Evolutionary conservation across 2,888 invertebrate genomes (phyloP).

Genomic region (Gibbula magus): DNA sequence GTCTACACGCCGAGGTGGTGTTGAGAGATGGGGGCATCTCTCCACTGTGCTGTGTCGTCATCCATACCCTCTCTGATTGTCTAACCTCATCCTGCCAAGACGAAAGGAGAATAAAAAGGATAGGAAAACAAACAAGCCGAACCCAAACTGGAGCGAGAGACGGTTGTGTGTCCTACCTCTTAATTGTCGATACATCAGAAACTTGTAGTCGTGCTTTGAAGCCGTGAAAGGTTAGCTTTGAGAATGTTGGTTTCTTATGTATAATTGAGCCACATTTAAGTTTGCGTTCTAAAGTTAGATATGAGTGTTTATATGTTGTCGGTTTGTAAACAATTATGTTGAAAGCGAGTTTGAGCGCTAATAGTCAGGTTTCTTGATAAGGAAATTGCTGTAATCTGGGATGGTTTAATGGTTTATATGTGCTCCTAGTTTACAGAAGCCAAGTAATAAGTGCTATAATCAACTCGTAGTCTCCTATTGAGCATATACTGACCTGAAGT

Average conservation of each 20-base stretch:
- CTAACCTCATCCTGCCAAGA: not conserved
- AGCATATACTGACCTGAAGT: too few species aligned
- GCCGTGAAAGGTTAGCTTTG: not conserved
- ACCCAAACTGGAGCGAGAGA: not conserved
- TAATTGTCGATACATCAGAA: not conserved
- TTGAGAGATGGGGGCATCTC: too few species aligned
- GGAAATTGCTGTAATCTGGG: too few species aligned
- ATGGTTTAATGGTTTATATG: not conserved
- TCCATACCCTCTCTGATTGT: not conserved
- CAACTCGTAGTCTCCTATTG: too few species aligned
- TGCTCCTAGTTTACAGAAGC: not conserved
- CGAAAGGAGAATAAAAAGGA: not conserved
- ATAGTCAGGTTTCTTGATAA: not conserved
- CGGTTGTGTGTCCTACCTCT: not conserved
- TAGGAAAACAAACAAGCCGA: not conserved
- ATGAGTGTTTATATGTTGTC: not conserved
- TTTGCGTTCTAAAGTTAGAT: too few species aligned
- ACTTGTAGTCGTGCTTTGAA: not conserved
- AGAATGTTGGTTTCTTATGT: not conserved
- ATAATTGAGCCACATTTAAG: too few species aligned
- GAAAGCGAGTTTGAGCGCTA: not conserved
- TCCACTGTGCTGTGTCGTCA: too few species aligned
- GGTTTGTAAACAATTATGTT: not conserved
- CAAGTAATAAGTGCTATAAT: too few species aligned
- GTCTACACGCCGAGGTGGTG: too few species aligned